Conservation (phyloP, 2,888 invertebrate genomes). For the Folsomia candida region DNA sequence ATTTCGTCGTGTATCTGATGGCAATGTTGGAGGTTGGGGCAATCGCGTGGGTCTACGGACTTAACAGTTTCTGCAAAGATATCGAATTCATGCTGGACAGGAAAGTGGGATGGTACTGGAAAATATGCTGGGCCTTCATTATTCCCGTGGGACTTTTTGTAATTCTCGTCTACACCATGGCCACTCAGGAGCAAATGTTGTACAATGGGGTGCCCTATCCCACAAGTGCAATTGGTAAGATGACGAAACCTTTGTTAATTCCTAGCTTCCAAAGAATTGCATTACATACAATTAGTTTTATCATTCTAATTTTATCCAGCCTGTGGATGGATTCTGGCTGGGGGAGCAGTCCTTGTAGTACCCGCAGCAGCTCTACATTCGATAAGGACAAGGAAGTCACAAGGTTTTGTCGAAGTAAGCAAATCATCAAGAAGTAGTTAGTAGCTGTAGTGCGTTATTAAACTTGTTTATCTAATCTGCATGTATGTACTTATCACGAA, state of each 20-base stretch:
- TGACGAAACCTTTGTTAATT: no score
- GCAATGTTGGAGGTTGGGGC: constrained; percentile 28
- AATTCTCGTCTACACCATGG: constrained; percentile 69
- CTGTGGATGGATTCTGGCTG: constrained; percentile 29
- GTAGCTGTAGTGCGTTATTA: no score
- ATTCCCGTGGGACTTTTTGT: constrained; percentile 69
- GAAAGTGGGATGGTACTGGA: constrained; percentile 66
- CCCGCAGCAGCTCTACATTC: constrained; percentile 57
- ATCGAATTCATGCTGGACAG: constrained; percentile 70
- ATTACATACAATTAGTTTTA: no score
- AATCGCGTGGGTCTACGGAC: constrained; percentile 54
- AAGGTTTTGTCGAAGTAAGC: neutral
- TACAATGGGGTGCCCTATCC: constrained; percentile 54
- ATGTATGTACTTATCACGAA: no score
- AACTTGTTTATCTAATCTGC: no score
- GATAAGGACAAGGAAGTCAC: constrained; percentile 43
- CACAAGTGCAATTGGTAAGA: constrained; percentile 6
- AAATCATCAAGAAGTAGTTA: no score
- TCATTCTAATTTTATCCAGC: no score
- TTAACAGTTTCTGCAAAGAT: constrained; percentile 67
- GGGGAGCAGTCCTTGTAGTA: constrained; percentile 55
- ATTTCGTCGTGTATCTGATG: constrained; percentile 60
- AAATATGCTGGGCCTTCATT: constrained; percentile 63
- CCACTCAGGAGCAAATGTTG: constrained; percentile 61
- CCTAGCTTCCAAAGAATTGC: no score